phyloP scores from a whole-genome alignment of 2,888 invertebrate species.

The Bellardia pandia region DNA sequence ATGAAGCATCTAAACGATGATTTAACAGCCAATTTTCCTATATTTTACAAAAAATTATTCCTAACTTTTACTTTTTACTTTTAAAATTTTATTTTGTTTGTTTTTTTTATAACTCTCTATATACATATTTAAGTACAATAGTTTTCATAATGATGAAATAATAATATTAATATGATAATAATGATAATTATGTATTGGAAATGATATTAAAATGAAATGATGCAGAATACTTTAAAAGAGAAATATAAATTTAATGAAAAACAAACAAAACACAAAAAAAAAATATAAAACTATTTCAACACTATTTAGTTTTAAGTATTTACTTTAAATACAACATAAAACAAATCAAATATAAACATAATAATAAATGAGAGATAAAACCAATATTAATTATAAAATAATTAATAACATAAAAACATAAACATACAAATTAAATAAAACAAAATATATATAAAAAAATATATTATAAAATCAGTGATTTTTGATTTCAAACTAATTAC shows the following conservation, averaged over 20 bases:
- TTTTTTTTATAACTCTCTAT: conserved; percentile 43
- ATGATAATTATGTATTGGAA: conserved; percentile 27
- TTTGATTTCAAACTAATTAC: conserved; percentile 51
- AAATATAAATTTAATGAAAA: conserved; percentile 7
- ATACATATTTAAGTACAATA: conserved; percentile 66
- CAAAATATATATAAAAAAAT: conserved; percentile 14
- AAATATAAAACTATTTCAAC: conserved; percentile 47
- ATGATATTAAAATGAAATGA: conserved; percentile 27
- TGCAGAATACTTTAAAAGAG: conserved; percentile 41
- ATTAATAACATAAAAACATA: conserved; percentile 44
- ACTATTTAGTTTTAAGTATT: conserved; percentile 68
- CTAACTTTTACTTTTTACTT: conserved; percentile 32
- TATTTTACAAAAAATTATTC: conserved; percentile 54
- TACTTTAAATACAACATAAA: conserved; percentile 47
- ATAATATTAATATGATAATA: conserved; percentile 30
- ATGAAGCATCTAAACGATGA: neutral
- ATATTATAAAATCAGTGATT: conserved; percentile 51
- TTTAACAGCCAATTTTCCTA: conserved; percentile 67
- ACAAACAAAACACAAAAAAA: conserved; percentile 18
- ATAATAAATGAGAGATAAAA: conserved; percentile 36
- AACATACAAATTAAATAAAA: conserved; percentile 22
- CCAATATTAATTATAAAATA: conserved; percentile 61
- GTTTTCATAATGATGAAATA: conserved; percentile 57
- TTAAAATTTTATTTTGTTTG: conserved; percentile 29
- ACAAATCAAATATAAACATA: conserved; percentile 31